These are phyloP conservation scores for Bruchidius siliquastri DNA, from an alignment of 2,888 invertebrate species.

Conservation along the genomic window DNA sequence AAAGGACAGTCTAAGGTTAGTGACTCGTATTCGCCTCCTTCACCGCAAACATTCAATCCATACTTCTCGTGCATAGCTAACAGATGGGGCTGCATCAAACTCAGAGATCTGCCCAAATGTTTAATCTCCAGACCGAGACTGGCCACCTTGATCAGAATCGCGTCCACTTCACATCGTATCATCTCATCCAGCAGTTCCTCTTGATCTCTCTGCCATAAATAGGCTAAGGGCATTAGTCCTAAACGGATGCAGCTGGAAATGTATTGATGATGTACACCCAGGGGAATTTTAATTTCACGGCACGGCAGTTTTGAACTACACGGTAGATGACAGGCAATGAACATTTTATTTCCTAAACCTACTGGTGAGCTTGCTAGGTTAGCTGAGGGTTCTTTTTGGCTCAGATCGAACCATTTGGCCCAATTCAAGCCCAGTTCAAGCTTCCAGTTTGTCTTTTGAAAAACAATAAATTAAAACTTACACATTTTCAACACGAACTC, in stretches of 20 bases:
- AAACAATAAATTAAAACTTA: constrained; percentile 50
- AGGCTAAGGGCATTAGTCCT: constrained; percentile 83
- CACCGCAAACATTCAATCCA: constrained; percentile 93
- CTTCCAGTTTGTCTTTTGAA: no score
- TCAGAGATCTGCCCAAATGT: constrained; percentile 82
- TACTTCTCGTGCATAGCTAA: constrained; percentile 87
- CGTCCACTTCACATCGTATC: constrained; percentile 88
- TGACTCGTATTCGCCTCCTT: constrained; percentile 99
- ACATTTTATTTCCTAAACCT: no score
- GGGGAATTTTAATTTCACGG: no score
- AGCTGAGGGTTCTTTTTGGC: no score
- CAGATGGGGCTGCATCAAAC: constrained; percentile 83
- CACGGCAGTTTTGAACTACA: no score
- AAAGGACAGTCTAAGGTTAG: constrained; percentile 96
- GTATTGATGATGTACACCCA: no score
- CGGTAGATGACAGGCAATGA: no score
- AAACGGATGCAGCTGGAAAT: constrained; percentile 77
- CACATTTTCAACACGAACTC: constrained; percentile 96
- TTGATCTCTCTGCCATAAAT: constrained; percentile 96
- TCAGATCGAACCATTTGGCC: no score
- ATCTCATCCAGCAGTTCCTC: constrained; percentile 91
- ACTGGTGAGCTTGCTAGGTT: no score
- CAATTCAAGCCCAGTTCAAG: no score
- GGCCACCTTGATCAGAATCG: constrained; percentile 94
- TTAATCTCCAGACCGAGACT: constrained; percentile 85